Evolutionary conservation across 1,140 invertebrate genomes (phyloP), one percentile per base, ranked within the genome.

Genomic region (Phymastichus coffea): DNA sequence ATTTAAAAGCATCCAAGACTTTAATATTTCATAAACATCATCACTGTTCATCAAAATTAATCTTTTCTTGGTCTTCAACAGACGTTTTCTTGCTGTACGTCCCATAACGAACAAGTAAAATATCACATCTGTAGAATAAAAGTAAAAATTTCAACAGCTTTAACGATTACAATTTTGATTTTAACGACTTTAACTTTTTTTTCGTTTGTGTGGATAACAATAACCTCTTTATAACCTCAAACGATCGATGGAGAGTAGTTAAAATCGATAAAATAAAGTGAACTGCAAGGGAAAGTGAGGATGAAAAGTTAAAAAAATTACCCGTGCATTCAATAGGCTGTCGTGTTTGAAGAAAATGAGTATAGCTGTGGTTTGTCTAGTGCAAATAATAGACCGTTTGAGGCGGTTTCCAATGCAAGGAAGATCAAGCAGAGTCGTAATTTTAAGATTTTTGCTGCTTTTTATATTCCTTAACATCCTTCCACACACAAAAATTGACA

Each of bases 61-160:
- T 66, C 22, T 63, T 70, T 78, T 56, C 65, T 76, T 65, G 69
- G 65, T 71, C 70, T 74, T 70, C 48, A 26, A 62, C 33, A 20
- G 61, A 48, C 80, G 73, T 69, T 78, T 80, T 55, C 81, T 76
- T 61, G 69, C 69, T 4, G 81, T 82, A 60, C 82, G 75, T 46
- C 83, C 82, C 83, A 84, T 84, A 54, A 57, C 46, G 43, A 51
- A 52, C 28, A 58, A 41, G 40, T 19, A 61, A 65, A 63, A 55
- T 51, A 55, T 63, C 69, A 70, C 38, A 71, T 73, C 71, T 72
- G 67, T 44, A 71, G 64, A 66, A 61, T 49, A 47, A 66, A 61
- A 59, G 58, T 63, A 62, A 19, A 63, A 48, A 53, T 4, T 44
- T 35, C 8, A 10, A 33, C 25, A 57, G 47, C n/a, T 9, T 43